phyloP scores from a whole-genome alignment of 1,140 invertebrate species.

The Magallana angulata region DNA sequence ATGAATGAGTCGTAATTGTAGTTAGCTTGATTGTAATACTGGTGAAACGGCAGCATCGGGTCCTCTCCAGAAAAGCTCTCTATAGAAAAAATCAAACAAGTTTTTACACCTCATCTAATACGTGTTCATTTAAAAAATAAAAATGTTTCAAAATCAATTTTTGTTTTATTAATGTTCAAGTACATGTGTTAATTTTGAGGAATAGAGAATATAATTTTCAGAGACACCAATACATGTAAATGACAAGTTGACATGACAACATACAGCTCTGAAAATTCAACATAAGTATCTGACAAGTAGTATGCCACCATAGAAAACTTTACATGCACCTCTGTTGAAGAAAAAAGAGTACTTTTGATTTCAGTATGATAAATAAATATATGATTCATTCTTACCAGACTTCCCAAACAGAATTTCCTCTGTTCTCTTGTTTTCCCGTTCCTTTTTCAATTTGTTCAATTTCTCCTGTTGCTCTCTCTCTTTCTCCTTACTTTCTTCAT shows the following conservation, averaged over 20 bases:
- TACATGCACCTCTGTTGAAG: no score
- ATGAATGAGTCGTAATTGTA: conserved; percentile 63
- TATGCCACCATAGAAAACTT: no score
- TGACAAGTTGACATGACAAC: no score
- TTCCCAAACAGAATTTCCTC: conserved; percentile 63
- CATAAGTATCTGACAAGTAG: no score
- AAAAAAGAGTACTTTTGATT: no score
- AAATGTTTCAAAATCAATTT: background rate
- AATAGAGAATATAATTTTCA: no score
- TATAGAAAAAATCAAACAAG: conserved; percentile 52
- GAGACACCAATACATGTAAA: no score
- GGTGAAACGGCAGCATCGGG: conserved; percentile 63
- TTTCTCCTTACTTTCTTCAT: conserved; percentile 67
- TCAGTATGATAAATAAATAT: no score
- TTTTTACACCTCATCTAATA: background rate
- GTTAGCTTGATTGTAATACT: conserved; percentile 68
- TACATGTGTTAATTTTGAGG: background rate
- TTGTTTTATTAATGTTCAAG: background rate
- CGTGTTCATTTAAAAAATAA: background rate
- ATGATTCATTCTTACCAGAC: conserved; percentile 49
- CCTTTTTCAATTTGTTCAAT: conserved; percentile 47
- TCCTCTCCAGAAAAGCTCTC: conserved; percentile 48
- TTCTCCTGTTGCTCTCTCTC: conserved; percentile 54
- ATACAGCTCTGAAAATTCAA: no score
- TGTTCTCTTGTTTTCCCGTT: conserved; percentile 48